Conservation (phyloP, 2,888 invertebrate species). For the Eupelmus urozonus region DNA sequence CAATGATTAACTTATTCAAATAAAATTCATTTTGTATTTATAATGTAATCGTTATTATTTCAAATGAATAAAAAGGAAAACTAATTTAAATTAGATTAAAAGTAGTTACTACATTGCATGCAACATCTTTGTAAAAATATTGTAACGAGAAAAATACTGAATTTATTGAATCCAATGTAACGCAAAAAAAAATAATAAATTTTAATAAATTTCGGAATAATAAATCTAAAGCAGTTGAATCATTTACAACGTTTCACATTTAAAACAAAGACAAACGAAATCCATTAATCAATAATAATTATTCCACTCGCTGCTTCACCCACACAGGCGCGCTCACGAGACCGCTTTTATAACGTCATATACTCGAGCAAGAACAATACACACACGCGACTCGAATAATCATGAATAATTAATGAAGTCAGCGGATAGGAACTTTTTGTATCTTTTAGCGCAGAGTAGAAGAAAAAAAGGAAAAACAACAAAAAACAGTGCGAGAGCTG, state of each 20-base stretch:
- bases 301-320: constrained; percentile 42
- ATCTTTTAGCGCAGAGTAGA: constrained; percentile 5
- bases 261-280: constrained; percentile 58
- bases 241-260: neutral
- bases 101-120: no score
- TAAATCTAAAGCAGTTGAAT: neutral
- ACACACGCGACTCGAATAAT: constrained; percentile 57
- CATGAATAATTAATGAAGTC: constrained; percentile 57
- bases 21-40: no score
- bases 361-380: constrained; percentile 39
- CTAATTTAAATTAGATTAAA: no score
- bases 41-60: no score
- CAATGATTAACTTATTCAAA: no score
- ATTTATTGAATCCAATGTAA: no score
- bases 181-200: neutral
- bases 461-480: constrained; percentile 4
- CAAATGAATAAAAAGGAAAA: no score
- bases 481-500: constrained; percentile 1
- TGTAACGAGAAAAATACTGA: no score
- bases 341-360: constrained; percentile 41
- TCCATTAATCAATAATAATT: constrained; percentile 58
- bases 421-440: constrained; percentile 25
- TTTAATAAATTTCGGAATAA: neutral
- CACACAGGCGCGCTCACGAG: neutral
- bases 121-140: no score